Evolutionary conservation across 1,140 invertebrate species (phyloP), one percentile per base, ranked within the genome.

Genomic region (Zophobas atratus): DNA sequence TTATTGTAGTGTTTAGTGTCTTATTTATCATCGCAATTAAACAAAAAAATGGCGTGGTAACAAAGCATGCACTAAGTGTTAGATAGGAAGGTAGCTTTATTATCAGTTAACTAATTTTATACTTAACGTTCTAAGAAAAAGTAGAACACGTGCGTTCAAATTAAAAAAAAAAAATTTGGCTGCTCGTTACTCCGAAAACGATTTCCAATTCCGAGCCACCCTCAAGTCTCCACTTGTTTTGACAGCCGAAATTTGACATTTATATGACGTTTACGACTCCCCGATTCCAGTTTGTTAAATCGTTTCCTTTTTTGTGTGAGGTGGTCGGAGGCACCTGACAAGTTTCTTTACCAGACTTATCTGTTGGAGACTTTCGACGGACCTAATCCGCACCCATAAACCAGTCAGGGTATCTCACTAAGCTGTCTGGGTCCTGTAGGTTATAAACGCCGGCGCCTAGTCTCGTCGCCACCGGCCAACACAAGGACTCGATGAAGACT

Each of bases 391-490:
- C 60, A 20, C 60, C 60, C 60, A 67, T 67, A 67, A 67, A 67
- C 60, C 60, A 67, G 60, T 67, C 60, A 67, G 60, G 39, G 60
- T 67, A 67, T 67, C 60, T 60, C 35, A 1, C 36, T 67, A 67
- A 67, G 60, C 60, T 43, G 60, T 67, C 60, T 67, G 60, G 60
- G 39, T 67, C 39, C 60, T 67, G 60, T 67, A 67, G 71, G 48
- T 73, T 73, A 56, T 73, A 73, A 73, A 73, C 71, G 71, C 71
- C 71, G 71, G 71, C 71, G 71, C 71, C 71, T 73, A 56, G 71
- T 73, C 71, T 73, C 56, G 71, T 73, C 71, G 71, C 71, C 71
- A 73, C 71, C 55, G 71, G 55, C 71, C 36, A 73, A 36, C 71
- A 73, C 71, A 39, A 67, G 60, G 60, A 39, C 60, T 38, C 38